Conservation (phyloP, 2,797 vertebrate genomes). For the Hirundo rustica region DNA sequence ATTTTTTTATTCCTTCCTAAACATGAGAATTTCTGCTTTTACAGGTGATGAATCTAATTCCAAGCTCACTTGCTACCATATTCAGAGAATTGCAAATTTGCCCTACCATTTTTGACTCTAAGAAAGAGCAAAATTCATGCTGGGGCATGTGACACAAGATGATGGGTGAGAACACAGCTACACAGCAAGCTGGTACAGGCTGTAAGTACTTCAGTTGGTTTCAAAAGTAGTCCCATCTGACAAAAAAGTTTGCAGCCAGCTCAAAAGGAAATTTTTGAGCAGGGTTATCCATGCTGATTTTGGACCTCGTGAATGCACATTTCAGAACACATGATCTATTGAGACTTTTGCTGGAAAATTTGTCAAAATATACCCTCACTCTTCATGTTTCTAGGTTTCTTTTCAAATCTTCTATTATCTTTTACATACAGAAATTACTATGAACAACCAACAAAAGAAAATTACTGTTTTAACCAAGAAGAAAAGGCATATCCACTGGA, state of each 20-base stretch:
- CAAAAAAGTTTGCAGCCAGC: background rate
- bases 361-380: background rate
- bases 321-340: background rate
- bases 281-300: background rate
- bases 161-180: background rate
- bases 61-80: background rate
- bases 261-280: background rate
- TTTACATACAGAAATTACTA: rapidly evolving
- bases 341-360: background rate
- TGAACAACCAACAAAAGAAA: background rate
- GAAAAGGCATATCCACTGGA: background rate
- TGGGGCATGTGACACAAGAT: background rate
- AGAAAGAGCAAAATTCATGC: background rate
- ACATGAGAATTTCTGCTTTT: background rate
- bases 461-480: background rate
- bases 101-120: background rate
- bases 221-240: background rate
- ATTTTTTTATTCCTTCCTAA: background rate
- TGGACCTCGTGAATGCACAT: background rate
- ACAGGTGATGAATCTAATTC: background rate
- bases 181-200: background rate
- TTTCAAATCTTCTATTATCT: background rate
- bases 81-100: background rate
- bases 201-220: rapidly evolving
- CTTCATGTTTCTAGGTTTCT: background rate